Percentiles rank a stretch among this genome's conserved stretches.
phyloP scores from a whole-genome alignment of 1,140 invertebrate species.

The Drosophila pachea region DNA sequence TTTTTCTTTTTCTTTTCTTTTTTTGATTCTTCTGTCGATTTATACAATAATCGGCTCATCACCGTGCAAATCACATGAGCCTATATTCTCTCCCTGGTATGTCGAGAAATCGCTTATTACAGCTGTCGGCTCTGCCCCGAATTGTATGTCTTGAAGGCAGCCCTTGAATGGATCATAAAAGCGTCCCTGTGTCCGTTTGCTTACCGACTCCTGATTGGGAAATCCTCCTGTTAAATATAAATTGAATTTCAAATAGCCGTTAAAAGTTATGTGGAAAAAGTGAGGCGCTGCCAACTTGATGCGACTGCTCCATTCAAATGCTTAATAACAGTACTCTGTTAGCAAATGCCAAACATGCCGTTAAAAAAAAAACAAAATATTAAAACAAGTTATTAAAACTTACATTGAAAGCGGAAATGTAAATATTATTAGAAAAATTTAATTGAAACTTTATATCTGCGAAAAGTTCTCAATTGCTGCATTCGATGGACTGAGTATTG shows the following conservation, averaged over 20 bases:
- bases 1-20: conserved; percentile 32
- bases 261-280: not conserved
- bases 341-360: not conserved
- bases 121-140: conserved; percentile 68
- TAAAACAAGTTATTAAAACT: too few species aligned
- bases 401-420: too few species aligned
- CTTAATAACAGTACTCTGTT: conserved; percentile 16
- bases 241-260: not conserved
- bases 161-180: conserved; percentile 79
- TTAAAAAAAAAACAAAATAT: not conserved
- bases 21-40: conserved; percentile 46
- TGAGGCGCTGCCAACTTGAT: conserved; percentile 2
- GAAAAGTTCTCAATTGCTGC: too few species aligned
- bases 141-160: conserved; percentile 79
- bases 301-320: not conserved
- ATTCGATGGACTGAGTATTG: not conserved
- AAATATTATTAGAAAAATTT: not conserved
- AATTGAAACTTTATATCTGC: not conserved
- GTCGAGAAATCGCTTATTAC: conserved; percentile 80
- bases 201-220: conserved; percentile 75
- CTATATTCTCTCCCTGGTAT: conserved; percentile 81
- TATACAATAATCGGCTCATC: conserved; percentile 76
- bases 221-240: conserved; percentile 78
- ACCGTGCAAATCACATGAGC: conserved; percentile 80
- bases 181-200: conserved; percentile 75